Base-by-base conservation (phyloP, 2,797 vertebrate genomes). In the Pempheris klunzingeri region DNA sequence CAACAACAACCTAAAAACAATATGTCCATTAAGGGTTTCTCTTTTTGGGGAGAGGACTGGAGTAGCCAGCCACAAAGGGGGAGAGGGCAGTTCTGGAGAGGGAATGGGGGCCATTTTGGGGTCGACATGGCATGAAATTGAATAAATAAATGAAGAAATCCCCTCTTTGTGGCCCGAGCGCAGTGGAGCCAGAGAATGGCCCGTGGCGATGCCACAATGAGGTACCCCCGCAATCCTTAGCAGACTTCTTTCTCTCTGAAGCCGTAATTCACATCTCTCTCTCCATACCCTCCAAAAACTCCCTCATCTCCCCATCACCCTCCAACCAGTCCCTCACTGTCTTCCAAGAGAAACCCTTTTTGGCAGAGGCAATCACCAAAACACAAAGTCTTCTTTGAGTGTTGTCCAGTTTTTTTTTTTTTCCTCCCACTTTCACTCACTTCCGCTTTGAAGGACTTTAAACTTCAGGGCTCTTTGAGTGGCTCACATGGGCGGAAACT, bases 361-460 rank as follows among this genome's bases (percentile, higher is more conserved):
- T 91, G 91, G 92, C 90, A 78, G 83, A 70, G 66, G 83, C 87
- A 78, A 69, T 89, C 84, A 73, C 78, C 95, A 96, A 87, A 87
- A 87, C 78, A 93, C 96, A 97, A 97, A 97, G 95, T 95, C 94
- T 88, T 93, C 96, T 96, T 98, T 97, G 94, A 97, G 95, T 88
- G 90, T 46, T 36, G 80, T 93, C 94, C 94, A 95, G 94, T 65
- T 93, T 90, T 88, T 81, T 83, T 63, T 90, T 88, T 82, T 81
- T 63, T 44, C 24, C 53, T 38, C 50, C 58, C 61, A 74, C 71
- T 77, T 84, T 85, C 58, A 38, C 88, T 88, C 90, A 95, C 95
- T 98, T 98, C 97, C 96, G 92, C 95, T 94, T 96, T 96, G 94
- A 87, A 82, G 95, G 94, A 93, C 93, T 92, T 94, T 87, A 89